phyloP scores from a whole-genome alignment of 2,888 invertebrate genomes.

The Chrysomela aeneicollis region DNA sequence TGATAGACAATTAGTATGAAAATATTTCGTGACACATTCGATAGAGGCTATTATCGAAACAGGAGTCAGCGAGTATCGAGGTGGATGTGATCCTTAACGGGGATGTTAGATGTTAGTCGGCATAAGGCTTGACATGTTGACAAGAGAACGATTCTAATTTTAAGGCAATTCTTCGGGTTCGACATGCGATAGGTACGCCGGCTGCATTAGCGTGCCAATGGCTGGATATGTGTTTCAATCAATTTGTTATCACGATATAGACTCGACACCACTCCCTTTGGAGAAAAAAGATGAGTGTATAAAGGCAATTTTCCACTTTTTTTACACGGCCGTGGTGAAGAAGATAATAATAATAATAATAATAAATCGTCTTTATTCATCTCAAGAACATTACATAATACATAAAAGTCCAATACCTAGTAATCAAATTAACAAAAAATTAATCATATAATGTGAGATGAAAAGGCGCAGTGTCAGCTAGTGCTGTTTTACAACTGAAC shows the following conservation, averaged over 20 bases:
- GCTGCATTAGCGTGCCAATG: conserved; percentile 34
- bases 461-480: no score
- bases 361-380: no score
- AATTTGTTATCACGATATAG: conserved; percentile 18
- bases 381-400: no score
- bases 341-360: no score
- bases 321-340: no score
- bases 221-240: conserved; percentile 23
- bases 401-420: no score
- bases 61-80: conserved; percentile 39
- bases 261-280: background rate
- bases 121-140: conserved; percentile 61
- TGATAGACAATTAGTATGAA: conserved; percentile 56
- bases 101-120: conserved; percentile 46
- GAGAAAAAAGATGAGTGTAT: background rate
- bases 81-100: conserved; percentile 42
- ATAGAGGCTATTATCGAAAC: conserved; percentile 44
- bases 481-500: no score
- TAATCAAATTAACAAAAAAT: no score
- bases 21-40: conserved; percentile 57
- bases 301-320: no score
- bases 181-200: conserved; percentile 44
- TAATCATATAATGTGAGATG: no score
- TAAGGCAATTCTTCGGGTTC: conserved; percentile 46
- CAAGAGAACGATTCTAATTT: conserved; percentile 55